These are phyloP conservation scores for Drosophila albomicans DNA, from an alignment of 1,140 invertebrate species.

Conservation along the genomic window DNA sequence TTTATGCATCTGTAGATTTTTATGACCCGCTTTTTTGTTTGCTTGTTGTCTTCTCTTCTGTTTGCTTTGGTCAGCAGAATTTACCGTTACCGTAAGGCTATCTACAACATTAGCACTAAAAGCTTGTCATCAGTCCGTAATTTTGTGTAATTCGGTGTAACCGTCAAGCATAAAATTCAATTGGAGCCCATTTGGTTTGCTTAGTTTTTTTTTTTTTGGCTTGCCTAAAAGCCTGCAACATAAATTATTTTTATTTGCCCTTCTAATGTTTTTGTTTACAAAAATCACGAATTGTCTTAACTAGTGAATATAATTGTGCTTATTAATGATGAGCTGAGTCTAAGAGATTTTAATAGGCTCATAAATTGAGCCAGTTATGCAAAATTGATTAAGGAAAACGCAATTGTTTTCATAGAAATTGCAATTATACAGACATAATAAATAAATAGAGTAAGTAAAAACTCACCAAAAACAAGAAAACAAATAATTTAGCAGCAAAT, in stretches of 20 bases:
- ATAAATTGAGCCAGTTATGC: not conserved
- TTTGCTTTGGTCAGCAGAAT: slow-evolving; percentile 67
- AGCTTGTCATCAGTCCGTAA: slow-evolving; percentile 67
- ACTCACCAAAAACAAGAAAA: too few species aligned
- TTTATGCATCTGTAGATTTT: slow-evolving; percentile 79
- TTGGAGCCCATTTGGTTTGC: slow-evolving; percentile 27
- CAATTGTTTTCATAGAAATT: too few species aligned
- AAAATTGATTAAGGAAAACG: too few species aligned
- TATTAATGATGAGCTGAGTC: not conserved
- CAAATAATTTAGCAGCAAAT: too few species aligned
- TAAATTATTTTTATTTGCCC: slow-evolving; percentile 68
- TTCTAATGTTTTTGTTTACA: slow-evolving; percentile 76
- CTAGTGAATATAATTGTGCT: not conserved
- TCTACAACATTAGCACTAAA: slow-evolving; percentile 72
- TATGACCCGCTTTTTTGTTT: slow-evolving; percentile 61
- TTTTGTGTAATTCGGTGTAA: slow-evolving; percentile 50
- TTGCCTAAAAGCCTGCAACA: slow-evolving; percentile 73
- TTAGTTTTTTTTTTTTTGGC: slow-evolving; percentile 16
- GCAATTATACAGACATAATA: not conserved
- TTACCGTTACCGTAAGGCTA: slow-evolving; percentile 32
- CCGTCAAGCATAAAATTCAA: slow-evolving; percentile 67
- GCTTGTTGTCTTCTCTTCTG: slow-evolving; percentile 18
- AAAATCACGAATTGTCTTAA: slow-evolving; percentile 9
- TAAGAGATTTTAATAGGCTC: not conserved
- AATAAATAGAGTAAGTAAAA: too few species aligned